Base-by-base conservation (phyloP, 2,888 invertebrate species). In the Tryphoninae sp. region DNA sequence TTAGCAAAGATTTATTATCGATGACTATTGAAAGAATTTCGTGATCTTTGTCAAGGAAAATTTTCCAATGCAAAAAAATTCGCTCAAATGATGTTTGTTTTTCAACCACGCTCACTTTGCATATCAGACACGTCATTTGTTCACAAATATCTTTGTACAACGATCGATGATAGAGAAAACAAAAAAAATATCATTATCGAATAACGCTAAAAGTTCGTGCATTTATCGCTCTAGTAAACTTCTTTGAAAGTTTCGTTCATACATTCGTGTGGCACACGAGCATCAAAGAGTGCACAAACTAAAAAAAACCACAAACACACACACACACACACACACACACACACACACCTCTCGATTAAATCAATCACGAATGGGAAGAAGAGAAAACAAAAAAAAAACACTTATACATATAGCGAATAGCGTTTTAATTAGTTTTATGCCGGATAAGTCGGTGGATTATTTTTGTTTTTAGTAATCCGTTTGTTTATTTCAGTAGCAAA, bases 261-360 rank as follows among this genome's bases (percentile, higher is more conserved):
- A 67, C 26, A 23, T 59, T 61, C 26, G 26, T 13, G 58, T 33
- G 33, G 6, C 6, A 71, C 45, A 62, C 64, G 45, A 78, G 65
- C 16, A 51, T 67, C 53, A 62, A 61, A 69, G 72, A 71, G 68
- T 83, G 83, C 80, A 80, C 80, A 75, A 81, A 75, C 19, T 19
- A 51, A 55, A 71, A 62, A 55, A 26, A 65, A 49, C n/a, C 3
- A 49, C 72, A 33, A 40, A 72, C 11, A 49, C 19, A 19, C 19
- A 19, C 1, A 19, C 19, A 19, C 0, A 19, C 19, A 19, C 19
- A n/a, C n/a, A n/a, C n/a, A n/a, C n/a, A n/a, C 23, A 23, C 23
- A 2, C 1, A 23, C 75, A 51, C 45, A 71, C 69, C 23, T 55
- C 33, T 77, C 53, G 40, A 77, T 61, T 59, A 23, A 59, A 26